These are phyloP conservation scores for Percina caprodes DNA, from an alignment of 2,113 vertebrate species.

Conservation along the genomic window DNA sequence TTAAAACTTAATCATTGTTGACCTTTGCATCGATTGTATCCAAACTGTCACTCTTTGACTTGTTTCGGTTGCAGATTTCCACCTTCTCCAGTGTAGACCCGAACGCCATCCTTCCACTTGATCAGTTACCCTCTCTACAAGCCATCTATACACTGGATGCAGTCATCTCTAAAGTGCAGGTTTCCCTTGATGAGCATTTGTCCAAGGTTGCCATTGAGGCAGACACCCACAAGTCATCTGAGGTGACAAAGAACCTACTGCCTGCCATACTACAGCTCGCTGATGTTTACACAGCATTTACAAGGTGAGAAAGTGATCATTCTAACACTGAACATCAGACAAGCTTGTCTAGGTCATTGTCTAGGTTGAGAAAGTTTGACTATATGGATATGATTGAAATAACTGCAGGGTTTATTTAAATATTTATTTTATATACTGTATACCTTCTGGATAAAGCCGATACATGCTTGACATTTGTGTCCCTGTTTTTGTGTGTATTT, in stretches of 20 bases:
- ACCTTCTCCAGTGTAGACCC: constrained; percentile 93
- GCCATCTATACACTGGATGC: constrained; percentile 97
- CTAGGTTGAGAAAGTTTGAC: background rate
- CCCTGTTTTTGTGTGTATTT: background rate
- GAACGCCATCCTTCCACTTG: constrained; percentile 89
- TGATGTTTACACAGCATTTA: constrained; percentile 92
- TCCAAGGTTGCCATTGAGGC: constrained; percentile 94
- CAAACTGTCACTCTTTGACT: background rate
- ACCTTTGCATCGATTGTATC: background rate
- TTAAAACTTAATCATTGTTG: background rate
- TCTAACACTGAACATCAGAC: background rate
- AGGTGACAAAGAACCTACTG: constrained; percentile 96
- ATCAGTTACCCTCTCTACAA: constrained; percentile 94
- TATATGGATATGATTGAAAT: background rate
- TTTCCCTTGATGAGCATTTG: constrained; percentile 96
- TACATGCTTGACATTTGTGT: background rate
- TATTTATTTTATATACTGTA: background rate
- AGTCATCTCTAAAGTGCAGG: constrained; percentile 97
- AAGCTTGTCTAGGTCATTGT: background rate
- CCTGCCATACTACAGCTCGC: constrained; percentile 95
- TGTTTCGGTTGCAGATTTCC: constrained; percentile 88
- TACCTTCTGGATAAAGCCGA: background rate
- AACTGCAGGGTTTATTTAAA: background rate
- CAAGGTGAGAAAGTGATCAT: constrained; percentile 83
- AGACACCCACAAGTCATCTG: constrained; percentile 91